A percentile compares a stretch with the other conserved stretches of the same genome.
These are phyloP conservation scores for Agrilus mali DNA, from an alignment of 2,888 invertebrate genomes.

Conservation along the genomic window DNA sequence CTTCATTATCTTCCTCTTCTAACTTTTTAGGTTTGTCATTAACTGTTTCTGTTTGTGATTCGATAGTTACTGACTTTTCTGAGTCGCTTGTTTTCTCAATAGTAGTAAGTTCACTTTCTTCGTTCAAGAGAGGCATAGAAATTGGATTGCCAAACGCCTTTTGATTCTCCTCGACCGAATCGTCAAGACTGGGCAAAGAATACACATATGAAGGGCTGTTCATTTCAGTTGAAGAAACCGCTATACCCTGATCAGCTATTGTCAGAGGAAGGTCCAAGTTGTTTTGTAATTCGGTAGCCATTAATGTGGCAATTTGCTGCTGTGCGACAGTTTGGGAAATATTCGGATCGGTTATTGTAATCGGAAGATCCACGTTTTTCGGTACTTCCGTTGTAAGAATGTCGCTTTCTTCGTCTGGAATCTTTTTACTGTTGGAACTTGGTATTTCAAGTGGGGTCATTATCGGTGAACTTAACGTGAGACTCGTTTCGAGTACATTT, in stretches of 20 bases:
- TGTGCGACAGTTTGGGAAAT: constrained; percentile 44
- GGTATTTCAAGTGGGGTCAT: constrained; percentile 73
- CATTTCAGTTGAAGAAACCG: constrained; percentile 26
- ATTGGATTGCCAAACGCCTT: constrained; percentile 34
- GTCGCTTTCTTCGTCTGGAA: constrained; percentile 26
- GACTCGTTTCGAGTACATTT: constrained; percentile 62
- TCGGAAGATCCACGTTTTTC: constrained; percentile 59
- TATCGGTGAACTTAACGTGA: constrained; percentile 64
- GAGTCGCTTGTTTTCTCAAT: constrained; percentile 1
- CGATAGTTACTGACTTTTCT: background rate
- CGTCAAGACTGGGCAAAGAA: constrained; percentile 28
- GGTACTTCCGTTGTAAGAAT: constrained; percentile 37
- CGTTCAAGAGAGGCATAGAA: constrained; percentile 48
- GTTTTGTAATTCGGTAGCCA: constrained; percentile 24
- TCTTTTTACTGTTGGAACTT: constrained; percentile 34
- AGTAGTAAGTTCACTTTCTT: constrained; percentile 30
- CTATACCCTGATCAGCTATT: constrained; percentile 54
- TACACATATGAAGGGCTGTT: constrained; percentile 29
- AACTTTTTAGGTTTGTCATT: background rate
- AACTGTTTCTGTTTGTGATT: background rate
- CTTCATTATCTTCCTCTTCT: background rate
- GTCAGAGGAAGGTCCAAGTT: constrained; percentile 55
- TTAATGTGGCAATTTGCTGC: constrained; percentile 26
- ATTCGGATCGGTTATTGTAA: constrained; percentile 63
- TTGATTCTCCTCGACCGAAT: constrained; percentile 28